These are phyloP conservation scores for Protonemura montana DNA, from an alignment of 2,888 invertebrate genomes.

Conservation along the genomic window DNA sequence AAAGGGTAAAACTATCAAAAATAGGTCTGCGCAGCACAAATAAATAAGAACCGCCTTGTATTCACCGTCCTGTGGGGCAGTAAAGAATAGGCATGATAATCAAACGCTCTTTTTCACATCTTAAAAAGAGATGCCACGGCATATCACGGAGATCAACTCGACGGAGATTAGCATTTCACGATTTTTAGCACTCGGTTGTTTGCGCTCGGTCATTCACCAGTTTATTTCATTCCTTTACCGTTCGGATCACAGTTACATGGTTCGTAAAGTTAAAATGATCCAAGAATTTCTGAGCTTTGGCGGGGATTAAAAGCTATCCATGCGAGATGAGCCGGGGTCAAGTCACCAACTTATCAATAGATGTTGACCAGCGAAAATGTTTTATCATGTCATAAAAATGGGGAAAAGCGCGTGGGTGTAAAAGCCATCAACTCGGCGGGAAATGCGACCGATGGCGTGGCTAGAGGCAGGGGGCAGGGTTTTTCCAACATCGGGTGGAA, in stretches of 20 bases:
- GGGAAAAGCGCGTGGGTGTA: not conserved
- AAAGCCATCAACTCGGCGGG: not conserved
- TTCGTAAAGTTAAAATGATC: not conserved
- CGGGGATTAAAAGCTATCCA: not conserved
- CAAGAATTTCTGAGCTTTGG: not conserved
- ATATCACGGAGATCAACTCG: too few species aligned
- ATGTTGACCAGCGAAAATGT: constrained; percentile 7
- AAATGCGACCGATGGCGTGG: not conserved
- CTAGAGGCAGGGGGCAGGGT: not conserved
- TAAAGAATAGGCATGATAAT: too few species aligned
- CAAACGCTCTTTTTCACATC: too few species aligned
- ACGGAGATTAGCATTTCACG: too few species aligned
- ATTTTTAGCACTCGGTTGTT: too few species aligned
- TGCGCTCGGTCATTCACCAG: too few species aligned
- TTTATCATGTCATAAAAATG: not conserved
- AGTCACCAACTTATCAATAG: constrained; percentile 12
- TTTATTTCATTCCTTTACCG: too few species aligned
- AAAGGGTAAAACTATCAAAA: too few species aligned
- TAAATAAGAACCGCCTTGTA: too few species aligned
- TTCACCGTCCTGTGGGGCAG: too few species aligned
- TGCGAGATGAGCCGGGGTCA: not conserved
- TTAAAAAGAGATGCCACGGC: too few species aligned
- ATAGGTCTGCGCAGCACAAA: too few species aligned
- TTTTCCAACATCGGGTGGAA: not conserved
- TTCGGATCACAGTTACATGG: not conserved